Base-by-base conservation (phyloP, 2,888 invertebrate species). In the Chrysolina oricalcia region DNA sequence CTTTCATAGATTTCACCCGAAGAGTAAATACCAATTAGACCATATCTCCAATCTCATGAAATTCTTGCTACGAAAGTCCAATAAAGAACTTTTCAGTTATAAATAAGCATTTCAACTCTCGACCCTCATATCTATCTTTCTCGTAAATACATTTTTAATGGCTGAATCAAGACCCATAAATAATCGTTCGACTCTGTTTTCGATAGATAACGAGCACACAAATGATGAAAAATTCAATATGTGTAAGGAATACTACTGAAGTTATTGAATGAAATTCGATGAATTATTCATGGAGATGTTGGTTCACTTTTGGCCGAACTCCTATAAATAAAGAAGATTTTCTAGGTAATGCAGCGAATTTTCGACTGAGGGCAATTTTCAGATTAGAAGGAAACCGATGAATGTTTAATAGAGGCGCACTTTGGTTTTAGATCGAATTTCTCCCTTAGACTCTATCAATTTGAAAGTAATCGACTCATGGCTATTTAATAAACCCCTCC, bases 91-190 rank as follows among this genome's bases (percentile, higher is more conserved):
- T 35, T 59, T 23, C 35, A 15, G 35, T 17, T 59, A 27, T 35
- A 59, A 59, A 27, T 59, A 35, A 59, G 27, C 59, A 27, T 59
- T 23, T 27, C 46, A 56, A 59, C 65, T 71, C 21, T 65, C 63
- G 65, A 64, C 71, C 53, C 64, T 35, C 40, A 59, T 72, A 72
- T 70, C 46, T 53, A 72, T 56, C 43, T 53, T 63, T 21, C 40
- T 46, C 66, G 43, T 50, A 48, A 21, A n/a, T 67, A 43, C 17
- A 67, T 59, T 64, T 72, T 67, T 72, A 72, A 72, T 64, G 53
- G 46, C 17, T 48, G 65, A 72, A 56, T 72, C 67, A 67, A 50
- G 46, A 13, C 11, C 27, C 63, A 71, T 46, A 65, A 64, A 71
- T 71, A 64, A 71, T 46, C 46, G 65, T 59, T 65, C 21, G n/a